Percentiles rank a stretch among this genome's conserved stretches.
Evolutionary conservation across 2,113 vertebrate genomes (phyloP).

Genomic region (Chaetorhynchus papuensis): DNA sequence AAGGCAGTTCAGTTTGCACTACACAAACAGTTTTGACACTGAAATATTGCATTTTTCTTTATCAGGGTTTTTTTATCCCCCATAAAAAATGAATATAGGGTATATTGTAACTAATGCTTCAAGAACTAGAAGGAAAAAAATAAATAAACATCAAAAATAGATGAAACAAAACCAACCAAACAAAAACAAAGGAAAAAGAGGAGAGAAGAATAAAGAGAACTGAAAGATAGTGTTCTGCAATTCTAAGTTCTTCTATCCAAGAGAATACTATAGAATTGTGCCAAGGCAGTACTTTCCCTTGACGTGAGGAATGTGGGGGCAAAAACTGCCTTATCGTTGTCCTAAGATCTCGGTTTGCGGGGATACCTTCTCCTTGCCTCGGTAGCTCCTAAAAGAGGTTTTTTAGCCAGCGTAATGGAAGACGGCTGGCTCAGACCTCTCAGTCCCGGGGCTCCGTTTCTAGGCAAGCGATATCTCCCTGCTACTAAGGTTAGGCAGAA

Average conservation of each 20-base stretch:
- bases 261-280: neutral
- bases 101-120: neutral
- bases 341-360: too few relatives aligned
- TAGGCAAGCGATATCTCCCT: too few relatives aligned
- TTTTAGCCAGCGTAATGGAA: too few relatives aligned
- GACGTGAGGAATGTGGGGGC: neutral
- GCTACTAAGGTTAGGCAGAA: too few relatives aligned
- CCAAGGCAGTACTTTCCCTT: neutral
- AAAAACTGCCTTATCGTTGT: neutral
- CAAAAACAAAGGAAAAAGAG: neutral
- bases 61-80: rapidly evolving
- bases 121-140: neutral
- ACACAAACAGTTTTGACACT: neutral
- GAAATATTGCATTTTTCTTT: neutral
- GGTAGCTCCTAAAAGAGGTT: too few relatives aligned
- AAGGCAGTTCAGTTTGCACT: neutral
- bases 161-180: rapidly evolving
- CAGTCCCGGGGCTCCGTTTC: too few relatives aligned
- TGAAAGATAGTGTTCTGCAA: neutral
- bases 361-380: too few relatives aligned
- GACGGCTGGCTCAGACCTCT: too few relatives aligned
- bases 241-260: neutral
- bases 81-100: neutral
- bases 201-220: neutral
- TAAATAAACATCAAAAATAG: neutral